A percentile compares a stretch with the other conserved stretches of the same genome.
Conservation (phyloP, 2,888 invertebrate species). For the Meliscaeva auricollis region DNA sequence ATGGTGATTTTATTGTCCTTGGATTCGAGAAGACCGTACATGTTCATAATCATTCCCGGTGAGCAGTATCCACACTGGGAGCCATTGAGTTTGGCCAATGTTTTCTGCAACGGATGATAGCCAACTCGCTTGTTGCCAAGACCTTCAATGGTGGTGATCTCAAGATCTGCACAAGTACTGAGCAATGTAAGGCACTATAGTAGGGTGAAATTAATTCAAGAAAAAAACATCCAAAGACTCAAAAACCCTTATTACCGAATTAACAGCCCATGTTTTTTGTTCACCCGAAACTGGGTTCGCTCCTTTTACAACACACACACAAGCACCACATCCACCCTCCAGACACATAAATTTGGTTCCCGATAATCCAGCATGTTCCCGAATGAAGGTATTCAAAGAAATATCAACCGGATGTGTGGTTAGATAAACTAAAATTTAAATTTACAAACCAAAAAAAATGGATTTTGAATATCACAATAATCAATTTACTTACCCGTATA, state of each 20-base stretch:
- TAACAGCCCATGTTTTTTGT: constrained; percentile 85
- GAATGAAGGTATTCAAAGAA: constrained; percentile 86
- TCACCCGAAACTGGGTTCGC: constrained; percentile 77
- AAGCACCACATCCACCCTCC: constrained; percentile 89
- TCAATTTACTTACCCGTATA: constrained; percentile 48
- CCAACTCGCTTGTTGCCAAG: constrained; percentile 88
- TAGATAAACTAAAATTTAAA: constrained; percentile 79
- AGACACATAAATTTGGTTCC: constrained; percentile 89
- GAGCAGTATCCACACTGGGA: constrained; percentile 91
- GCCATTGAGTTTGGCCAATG: constrained; percentile 88
- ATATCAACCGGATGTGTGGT: constrained; percentile 83
- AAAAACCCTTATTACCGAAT: constrained; percentile 87
- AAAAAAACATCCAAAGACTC: not conserved
- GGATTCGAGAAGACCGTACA: constrained; percentile 86
- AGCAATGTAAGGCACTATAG: constrained; percentile 87
- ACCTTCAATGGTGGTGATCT: constrained; percentile 90
- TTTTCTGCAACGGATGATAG: constrained; percentile 88
- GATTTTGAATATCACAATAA: not conserved
- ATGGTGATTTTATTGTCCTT: constrained; percentile 85
- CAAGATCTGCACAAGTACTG: constrained; percentile 88
- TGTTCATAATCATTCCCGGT: constrained; percentile 91
- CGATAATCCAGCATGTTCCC: constrained; percentile 86
- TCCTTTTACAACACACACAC: constrained; percentile 84
- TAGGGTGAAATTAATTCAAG: not conserved
- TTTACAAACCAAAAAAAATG: too few species aligned